Conservation (phyloP, 2,113 vertebrate genomes). For the Pleuronectes platessa region DNA sequence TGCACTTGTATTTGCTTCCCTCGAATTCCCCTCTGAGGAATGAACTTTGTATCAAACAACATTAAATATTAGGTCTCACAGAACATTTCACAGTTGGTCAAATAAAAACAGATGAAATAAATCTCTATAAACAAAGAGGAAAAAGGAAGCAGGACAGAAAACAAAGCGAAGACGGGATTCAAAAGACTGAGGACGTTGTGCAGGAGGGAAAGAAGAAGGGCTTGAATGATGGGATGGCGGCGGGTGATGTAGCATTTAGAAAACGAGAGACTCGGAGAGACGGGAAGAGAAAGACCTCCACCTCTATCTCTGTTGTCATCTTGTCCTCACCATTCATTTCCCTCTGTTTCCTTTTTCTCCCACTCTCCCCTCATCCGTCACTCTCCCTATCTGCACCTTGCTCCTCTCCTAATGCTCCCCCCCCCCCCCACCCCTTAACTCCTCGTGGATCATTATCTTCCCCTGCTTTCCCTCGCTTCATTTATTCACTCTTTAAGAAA, state of each 20-base stretch:
- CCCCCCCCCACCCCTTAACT: conserved; percentile 43
- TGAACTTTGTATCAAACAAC: no score
- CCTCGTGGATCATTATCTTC: conserved; percentile 65
- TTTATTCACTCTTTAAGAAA: conserved; percentile 69
- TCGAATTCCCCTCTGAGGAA: no score
- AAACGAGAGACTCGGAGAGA: conserved; percentile 36
- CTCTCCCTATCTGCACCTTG: conserved; percentile 59
- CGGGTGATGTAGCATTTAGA: conserved; percentile 45
- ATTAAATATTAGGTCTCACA: neutral
- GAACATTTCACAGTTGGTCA: no score
- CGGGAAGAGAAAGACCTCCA: conserved; percentile 45
- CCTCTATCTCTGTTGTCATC: conserved; percentile 73
- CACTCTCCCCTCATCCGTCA: conserved; percentile 66
- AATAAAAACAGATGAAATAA: neutral
- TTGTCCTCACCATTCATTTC: conserved; percentile 64
- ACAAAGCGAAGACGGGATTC: neutral
- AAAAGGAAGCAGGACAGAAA: no score
- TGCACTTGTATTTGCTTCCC: no score
- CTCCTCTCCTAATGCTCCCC: conserved; percentile 56
- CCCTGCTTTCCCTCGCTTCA: conserved; percentile 53
- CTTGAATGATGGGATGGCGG: conserved; percentile 31
- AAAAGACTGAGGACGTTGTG: neutral
- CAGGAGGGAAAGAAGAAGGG: neutral
- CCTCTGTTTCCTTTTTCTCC: conserved; percentile 33
- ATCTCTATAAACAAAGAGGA: neutral